phyloP scores from a whole-genome alignment of 2,888 invertebrate genomes.

The Polymixis lichenea region DNA sequence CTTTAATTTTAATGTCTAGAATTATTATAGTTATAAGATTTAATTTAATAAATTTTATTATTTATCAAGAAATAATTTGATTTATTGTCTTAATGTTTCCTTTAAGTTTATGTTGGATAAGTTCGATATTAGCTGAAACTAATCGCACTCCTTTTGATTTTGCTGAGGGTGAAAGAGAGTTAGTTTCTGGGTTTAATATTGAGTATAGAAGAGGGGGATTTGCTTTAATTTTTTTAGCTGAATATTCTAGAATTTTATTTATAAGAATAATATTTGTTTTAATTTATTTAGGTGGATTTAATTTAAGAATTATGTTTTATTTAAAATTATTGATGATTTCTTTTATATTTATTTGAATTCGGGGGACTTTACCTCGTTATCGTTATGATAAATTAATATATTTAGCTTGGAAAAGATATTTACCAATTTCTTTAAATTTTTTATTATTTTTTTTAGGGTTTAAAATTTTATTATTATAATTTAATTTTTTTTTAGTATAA shows the following conservation, averaged over 20 bases:
- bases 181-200: constrained; percentile 95
- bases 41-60: constrained; percentile 87
- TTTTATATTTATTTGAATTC: constrained; percentile 92
- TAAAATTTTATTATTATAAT: constrained; percentile 85
- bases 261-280: constrained; percentile 91
- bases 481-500: constrained; percentile 84
- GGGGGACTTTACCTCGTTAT: constrained; percentile 92
- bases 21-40: constrained; percentile 90
- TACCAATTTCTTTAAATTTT: constrained; percentile 92
- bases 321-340: constrained; percentile 89
- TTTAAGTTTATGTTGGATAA: constrained; percentile 90
- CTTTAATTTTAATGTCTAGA: constrained; percentile 91
- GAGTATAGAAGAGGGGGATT: constrained; percentile 93
- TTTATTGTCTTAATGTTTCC: constrained; percentile 90
- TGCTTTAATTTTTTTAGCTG: constrained; percentile 93
- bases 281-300: constrained; percentile 90
- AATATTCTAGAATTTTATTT: constrained; percentile 93
- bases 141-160: constrained; percentile 95
- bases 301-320: constrained; percentile 87
- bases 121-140: constrained; percentile 92
- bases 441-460: constrained; percentile 91
- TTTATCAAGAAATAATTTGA: constrained; percentile 88
- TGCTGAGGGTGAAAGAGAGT: constrained; percentile 94
- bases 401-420: constrained; percentile 92
- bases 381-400: constrained; percentile 94